phyloP scores from a whole-genome alignment of 2,888 invertebrate genomes.

The Leptinotarsa juncta region DNA sequence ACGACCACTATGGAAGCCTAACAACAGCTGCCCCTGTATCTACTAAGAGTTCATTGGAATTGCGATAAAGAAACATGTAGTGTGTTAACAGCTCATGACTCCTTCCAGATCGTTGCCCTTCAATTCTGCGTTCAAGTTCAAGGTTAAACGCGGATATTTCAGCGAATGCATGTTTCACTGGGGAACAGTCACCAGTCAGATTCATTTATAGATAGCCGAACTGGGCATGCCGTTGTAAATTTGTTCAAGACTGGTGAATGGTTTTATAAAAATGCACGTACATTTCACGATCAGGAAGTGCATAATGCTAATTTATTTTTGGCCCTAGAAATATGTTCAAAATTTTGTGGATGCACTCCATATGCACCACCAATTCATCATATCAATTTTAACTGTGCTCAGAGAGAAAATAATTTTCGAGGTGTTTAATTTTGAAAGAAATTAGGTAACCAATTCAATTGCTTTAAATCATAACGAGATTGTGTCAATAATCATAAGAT shows the following conservation, averaged over 20 bases:
- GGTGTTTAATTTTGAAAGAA: too few species aligned
- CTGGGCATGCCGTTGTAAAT: not conserved
- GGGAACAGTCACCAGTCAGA: slow-evolving; percentile 18
- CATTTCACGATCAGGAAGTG: not conserved
- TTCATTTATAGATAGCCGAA: slow-evolving; percentile 13
- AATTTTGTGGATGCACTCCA: too few species aligned
- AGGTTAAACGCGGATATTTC: slow-evolving; percentile 45
- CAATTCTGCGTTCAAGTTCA: slow-evolving; percentile 48
- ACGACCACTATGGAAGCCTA: not conserved
- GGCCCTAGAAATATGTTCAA: too few species aligned
- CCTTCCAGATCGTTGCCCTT: slow-evolving; percentile 42
- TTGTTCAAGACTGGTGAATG: not conserved
- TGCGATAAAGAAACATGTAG: slow-evolving; percentile 17
- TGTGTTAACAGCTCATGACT: slow-evolving; percentile 38
- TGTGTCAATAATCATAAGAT: too few species aligned
- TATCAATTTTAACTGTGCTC: too few species aligned
- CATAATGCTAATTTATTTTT: not conserved
- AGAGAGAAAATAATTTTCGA: too few species aligned
- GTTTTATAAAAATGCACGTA: not conserved
- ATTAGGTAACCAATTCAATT: too few species aligned
- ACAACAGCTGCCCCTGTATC: slow-evolving; percentile 15
- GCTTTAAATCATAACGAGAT: too few species aligned
- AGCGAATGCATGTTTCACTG: slow-evolving; percentile 14
- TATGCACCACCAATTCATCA: too few species aligned
- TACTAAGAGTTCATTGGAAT: slow-evolving; percentile 3